These are phyloP conservation scores for Carabus problematicus DNA, from an alignment of 2,888 invertebrate genomes.

Conservation along the genomic window DNA sequence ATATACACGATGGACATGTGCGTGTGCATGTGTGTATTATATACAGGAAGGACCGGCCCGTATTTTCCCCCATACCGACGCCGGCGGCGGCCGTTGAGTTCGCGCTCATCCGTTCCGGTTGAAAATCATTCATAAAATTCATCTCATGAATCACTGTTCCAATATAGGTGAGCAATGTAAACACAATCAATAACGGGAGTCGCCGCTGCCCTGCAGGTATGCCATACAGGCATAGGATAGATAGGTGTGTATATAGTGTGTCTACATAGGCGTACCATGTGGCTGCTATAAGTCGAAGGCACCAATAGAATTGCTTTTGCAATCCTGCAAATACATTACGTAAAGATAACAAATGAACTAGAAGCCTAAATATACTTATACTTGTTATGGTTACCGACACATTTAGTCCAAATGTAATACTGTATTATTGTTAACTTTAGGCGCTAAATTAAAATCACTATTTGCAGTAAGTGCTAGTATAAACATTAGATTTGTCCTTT, in stretches of 20 bases:
- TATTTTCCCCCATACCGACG: conserved; percentile 33
- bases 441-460: no score
- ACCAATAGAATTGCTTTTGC: no score
- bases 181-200: conserved; percentile 49
- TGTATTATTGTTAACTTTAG: no score
- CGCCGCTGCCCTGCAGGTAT: conserved; percentile 30
- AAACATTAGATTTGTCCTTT: no score
- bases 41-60: conserved; percentile 26
- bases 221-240: background rate
- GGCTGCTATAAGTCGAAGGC: no score
- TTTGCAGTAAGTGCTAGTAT: no score
- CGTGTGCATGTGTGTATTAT: background rate
- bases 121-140: conserved; percentile 52
- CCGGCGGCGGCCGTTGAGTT: conserved; percentile 26
- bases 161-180: conserved; percentile 54
- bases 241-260: background rate
- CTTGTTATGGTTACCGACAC: no score
- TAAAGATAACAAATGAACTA: no score
- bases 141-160: conserved; percentile 52
- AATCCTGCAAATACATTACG: no score
- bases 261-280: background rate
- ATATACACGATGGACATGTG: conserved; percentile 16
- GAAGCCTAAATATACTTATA: no score
- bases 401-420: no score
- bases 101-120: conserved; percentile 36